A percentile compares a stretch with the other conserved stretches of the same genome.
phyloP scores from a whole-genome alignment of 2,888 invertebrate genomes.

The Drosophila paramelanica region DNA sequence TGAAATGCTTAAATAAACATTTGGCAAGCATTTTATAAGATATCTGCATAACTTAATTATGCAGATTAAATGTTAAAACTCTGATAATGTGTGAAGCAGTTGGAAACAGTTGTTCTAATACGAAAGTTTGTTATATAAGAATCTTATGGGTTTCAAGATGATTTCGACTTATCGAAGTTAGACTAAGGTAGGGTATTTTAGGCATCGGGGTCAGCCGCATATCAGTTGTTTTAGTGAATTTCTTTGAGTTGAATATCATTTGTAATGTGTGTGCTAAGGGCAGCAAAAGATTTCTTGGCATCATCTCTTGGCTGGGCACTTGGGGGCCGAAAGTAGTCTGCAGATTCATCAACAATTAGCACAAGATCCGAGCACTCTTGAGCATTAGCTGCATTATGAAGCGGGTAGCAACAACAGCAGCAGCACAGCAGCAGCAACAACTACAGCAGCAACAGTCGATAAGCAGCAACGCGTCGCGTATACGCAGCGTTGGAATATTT shows the following conservation, averaged over 20 bases:
- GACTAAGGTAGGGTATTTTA: conserved; percentile 22
- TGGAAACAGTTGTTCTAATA: too few species aligned
- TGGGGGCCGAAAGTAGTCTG: conserved; percentile 29
- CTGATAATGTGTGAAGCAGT: too few species aligned
- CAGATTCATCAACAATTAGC: conserved; percentile 37
- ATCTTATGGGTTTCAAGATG: too few species aligned
- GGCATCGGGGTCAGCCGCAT: too few species aligned
- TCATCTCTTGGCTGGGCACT: conserved; percentile 13
- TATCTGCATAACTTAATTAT: too few species aligned
- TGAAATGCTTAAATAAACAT: too few species aligned
- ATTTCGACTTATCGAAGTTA: too few species aligned
- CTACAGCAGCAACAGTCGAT: conserved; percentile 31
- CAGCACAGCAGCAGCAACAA: conserved; percentile 9
- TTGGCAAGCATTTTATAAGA: too few species aligned
- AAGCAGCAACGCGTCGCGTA: conserved; percentile 67
- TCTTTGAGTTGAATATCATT: conserved; percentile 32
- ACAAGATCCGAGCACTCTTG: conserved; percentile 45
- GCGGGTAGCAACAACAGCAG: conserved; percentile 36
- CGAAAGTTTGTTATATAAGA: too few species aligned
- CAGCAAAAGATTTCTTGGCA: conserved; percentile 35
- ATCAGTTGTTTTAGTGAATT: neutral
- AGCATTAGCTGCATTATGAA: conserved; percentile 55
- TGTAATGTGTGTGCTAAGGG: conserved; percentile 38
- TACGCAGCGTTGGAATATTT: conserved; percentile 61
- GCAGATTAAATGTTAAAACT: too few species aligned